A percentile compares a stretch with the other conserved stretches of the same genome.
phyloP scores from a whole-genome alignment of 1,140 invertebrate species.

The Plutomurus gul region DNA sequence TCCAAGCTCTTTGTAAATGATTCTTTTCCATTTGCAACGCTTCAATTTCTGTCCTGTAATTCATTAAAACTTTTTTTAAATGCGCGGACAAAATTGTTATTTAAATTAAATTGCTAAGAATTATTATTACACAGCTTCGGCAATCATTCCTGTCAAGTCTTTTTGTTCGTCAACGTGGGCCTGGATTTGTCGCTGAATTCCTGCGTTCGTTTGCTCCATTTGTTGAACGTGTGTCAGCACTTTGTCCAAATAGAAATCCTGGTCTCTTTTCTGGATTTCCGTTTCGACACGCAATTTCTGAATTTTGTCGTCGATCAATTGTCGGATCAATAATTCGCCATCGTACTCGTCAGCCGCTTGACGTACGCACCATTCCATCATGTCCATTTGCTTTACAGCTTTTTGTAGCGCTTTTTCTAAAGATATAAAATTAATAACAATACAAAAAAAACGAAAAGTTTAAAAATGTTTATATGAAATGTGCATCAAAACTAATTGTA shows the following conservation, averaged over 20 bases:
- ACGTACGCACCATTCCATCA: conserved; percentile 55
- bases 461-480: not conserved
- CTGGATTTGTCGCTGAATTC: conserved; percentile 50
- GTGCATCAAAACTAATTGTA: not conserved
- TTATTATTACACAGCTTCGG: conserved; percentile 45
- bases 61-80: not conserved
- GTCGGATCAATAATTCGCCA: conserved; percentile 59
- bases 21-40: conserved; percentile 70
- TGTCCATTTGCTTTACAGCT: conserved; percentile 42
- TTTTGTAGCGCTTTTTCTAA: conserved; percentile 46
- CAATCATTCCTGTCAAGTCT: conserved; percentile 49
- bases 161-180: conserved; percentile 57
- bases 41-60: conserved; percentile 68
- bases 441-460: not conserved
- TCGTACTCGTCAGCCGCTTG: conserved; percentile 62
- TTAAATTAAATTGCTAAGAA: not conserved
- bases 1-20: conserved; percentile 71
- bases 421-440: conserved; percentile 1
- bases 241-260: conserved; percentile 51
- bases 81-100: not conserved
- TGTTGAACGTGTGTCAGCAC: conserved; percentile 46
- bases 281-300: conserved; percentile 39
- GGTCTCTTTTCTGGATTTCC: conserved; percentile 48
- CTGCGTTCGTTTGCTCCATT: conserved; percentile 50
- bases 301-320: conserved; percentile 59